phyloP scores from a whole-genome alignment of 1,140 invertebrate species.

The Eueides isabella region DNA sequence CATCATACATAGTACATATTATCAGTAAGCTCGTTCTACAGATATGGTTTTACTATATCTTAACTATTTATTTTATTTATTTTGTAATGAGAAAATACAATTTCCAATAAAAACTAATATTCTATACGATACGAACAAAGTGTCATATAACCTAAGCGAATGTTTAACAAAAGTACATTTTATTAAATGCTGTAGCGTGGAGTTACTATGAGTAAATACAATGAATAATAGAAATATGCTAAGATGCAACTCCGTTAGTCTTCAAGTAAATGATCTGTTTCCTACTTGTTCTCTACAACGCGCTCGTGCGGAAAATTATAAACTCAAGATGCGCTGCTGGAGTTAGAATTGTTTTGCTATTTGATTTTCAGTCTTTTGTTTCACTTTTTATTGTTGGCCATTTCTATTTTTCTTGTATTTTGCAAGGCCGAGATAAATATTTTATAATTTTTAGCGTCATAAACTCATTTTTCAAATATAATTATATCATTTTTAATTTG shows the following conservation, averaged over 20 bases:
- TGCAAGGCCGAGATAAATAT: not conserved
- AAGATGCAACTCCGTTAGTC: not conserved
- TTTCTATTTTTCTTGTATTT: not conserved
- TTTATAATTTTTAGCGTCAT: no score
- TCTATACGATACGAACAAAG: not conserved
- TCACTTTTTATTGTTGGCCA: not conserved
- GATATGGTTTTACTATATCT: no score
- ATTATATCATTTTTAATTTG: no score
- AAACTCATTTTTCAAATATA: no score
- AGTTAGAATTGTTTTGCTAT: slow-evolving; percentile 12
- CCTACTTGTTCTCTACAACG: slow-evolving; percentile 6
- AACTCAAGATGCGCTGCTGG: slow-evolving; percentile 17
- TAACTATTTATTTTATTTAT: not conserved
- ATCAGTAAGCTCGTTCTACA: no score
- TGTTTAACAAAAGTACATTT: not conserved
- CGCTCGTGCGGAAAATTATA: slow-evolving; percentile 28
- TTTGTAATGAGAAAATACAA: not conserved
- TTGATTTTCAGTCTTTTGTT: slow-evolving; percentile 12
- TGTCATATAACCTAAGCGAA: not conserved
- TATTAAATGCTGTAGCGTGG: not conserved
- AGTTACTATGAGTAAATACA: not conserved
- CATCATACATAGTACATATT: no score
- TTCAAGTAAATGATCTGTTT: slow-evolving; percentile 16
- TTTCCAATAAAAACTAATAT: not conserved
- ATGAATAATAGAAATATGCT: not conserved